Conservation (phyloP, 1,140 invertebrate genomes). For the Xylocopa sonorina region DNA sequence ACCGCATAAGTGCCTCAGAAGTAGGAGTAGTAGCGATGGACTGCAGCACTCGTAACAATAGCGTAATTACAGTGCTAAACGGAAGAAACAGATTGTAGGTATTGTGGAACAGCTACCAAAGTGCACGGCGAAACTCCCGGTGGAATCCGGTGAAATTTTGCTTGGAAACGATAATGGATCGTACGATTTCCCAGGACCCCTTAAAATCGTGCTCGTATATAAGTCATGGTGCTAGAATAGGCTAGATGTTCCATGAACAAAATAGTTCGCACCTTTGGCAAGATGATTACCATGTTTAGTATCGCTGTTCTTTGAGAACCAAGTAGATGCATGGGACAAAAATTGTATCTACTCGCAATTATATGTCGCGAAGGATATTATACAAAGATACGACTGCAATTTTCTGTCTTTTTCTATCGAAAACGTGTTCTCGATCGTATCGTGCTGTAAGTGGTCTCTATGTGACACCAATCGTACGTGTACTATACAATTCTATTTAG, state of each 20-base stretch:
- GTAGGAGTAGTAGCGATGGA: background rate
- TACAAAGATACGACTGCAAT: too few relatives aligned
- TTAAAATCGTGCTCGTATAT: conserved; percentile 31
- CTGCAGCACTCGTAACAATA: conserved; percentile 44
- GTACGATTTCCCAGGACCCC: conserved; percentile 24
- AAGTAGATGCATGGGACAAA: too few relatives aligned
- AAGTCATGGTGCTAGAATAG: background rate
- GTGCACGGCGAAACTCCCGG: conserved; percentile 25
- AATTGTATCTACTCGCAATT: too few relatives aligned
- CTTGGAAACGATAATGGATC: conserved; percentile 51
- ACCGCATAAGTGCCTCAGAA: background rate
- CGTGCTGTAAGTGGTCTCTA: too few relatives aligned
- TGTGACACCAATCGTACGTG: background rate
- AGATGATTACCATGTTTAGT: conserved; percentile 2
- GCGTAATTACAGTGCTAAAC: conserved; percentile 53
- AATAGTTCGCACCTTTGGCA: conserved; percentile 20
- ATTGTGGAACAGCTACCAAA: conserved; percentile 32
- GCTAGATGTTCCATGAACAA: conserved; percentile 23
- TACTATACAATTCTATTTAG: background rate
- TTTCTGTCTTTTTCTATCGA: too few relatives aligned
- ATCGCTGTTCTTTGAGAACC: background rate
- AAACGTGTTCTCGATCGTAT: too few relatives aligned
- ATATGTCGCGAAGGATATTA: too few relatives aligned
- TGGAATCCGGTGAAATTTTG: conserved; percentile 40
- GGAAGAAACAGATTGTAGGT: conserved; percentile 59